Evolutionary conservation across 2,113 vertebrate genomes (phyloP).

Genomic region (Nyctibius bracteatus): DNA sequence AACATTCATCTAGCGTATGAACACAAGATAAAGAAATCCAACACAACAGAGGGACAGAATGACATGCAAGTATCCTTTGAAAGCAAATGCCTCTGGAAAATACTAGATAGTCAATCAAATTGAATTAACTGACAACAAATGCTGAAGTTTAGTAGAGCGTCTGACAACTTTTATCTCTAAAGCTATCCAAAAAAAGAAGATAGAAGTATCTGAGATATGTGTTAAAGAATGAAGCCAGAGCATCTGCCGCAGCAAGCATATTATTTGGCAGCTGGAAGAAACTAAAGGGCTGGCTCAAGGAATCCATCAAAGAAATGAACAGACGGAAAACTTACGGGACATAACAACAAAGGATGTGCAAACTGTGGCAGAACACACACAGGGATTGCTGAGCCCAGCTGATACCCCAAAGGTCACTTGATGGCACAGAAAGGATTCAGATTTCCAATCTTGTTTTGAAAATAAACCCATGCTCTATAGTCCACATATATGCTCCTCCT

Average conservation of each 20-base stretch:
- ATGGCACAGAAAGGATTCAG: background rate
- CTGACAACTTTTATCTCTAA: background rate
- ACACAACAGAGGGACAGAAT: background rate
- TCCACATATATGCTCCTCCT: background rate
- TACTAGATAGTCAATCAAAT: background rate
- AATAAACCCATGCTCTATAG: background rate
- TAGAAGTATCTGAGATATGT: background rate
- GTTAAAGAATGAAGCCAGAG: background rate
- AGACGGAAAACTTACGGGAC: rapidly evolving
- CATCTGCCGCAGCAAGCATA: background rate
- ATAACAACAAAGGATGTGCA: background rate
- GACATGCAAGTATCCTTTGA: background rate
- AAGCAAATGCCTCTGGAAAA: background rate
- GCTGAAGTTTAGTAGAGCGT: background rate
- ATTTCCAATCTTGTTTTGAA: background rate
- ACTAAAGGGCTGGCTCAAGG: background rate
- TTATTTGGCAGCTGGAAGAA: background rate
- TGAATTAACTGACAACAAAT: background rate
- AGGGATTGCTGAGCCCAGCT: background rate
- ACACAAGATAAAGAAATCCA: background rate
- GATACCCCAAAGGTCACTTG: background rate
- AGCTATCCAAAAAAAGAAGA: background rate
- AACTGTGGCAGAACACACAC: background rate
- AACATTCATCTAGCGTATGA: background rate
- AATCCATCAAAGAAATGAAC: background rate